Evolutionary conservation across 2,888 invertebrate species (phyloP).

Genomic region (Apodemia hepburni): DNA sequence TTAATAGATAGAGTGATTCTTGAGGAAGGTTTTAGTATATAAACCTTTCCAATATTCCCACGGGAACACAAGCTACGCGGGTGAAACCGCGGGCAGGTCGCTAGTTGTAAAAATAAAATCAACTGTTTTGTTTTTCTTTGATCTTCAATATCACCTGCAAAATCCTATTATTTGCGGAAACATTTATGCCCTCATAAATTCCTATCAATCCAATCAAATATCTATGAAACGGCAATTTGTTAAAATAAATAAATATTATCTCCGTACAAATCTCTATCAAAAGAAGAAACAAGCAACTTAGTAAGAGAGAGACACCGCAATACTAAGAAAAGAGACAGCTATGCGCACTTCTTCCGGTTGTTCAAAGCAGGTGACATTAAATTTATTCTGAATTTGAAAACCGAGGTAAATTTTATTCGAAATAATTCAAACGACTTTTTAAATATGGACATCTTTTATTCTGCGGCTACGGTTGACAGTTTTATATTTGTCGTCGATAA

Average conservation of each 20-base stretch:
- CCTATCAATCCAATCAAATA: conserved; percentile 54
- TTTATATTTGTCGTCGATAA: conserved; percentile 75
- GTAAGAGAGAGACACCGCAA: conserved; percentile 40
- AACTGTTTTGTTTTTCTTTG: not conserved
- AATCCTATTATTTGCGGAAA: conserved; percentile 13
- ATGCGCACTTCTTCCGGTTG: conserved; percentile 69
- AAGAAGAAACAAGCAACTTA: conserved; percentile 62
- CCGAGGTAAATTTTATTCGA: conserved; percentile 75
- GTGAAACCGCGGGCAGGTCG: too few species aligned
- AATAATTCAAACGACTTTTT: conserved; percentile 77
- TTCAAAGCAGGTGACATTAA: conserved; percentile 75
- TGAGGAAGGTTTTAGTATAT: too few species aligned
- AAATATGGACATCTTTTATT: conserved; percentile 76
- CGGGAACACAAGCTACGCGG: too few species aligned
- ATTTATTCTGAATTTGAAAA: conserved; percentile 80
- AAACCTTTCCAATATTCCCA: too few species aligned
- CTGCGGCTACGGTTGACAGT: conserved; percentile 70
- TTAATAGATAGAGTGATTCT: too few species aligned
- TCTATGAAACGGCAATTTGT: conserved; percentile 70
- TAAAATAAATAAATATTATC: conserved; percentile 73
- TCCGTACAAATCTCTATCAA: conserved; percentile 62
- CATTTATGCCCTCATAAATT: conserved; percentile 56
- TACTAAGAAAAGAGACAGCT: conserved; percentile 42
- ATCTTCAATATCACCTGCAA: conserved; percentile 61
- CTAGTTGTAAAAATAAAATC: not conserved